phyloP scores from a whole-genome alignment of 1,140 invertebrate genomes.

The Heliconius hewitsoni region DNA sequence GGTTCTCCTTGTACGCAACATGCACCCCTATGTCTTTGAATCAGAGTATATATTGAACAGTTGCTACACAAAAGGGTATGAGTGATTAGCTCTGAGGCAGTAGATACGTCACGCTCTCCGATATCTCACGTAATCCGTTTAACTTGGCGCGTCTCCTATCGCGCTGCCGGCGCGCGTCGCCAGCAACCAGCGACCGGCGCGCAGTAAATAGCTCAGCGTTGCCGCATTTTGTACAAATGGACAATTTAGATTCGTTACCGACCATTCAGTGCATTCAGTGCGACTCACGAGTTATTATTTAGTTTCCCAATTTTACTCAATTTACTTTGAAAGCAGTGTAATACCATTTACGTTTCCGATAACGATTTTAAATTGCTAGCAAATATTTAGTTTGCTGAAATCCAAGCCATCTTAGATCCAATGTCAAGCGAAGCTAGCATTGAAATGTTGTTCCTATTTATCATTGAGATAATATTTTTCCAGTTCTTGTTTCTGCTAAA shows the following conservation, averaged over 20 bases:
- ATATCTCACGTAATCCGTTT: conserved; percentile 33
- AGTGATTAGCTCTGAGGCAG: conserved; percentile 28
- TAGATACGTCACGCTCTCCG: conserved; percentile 27
- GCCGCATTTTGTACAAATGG: neutral
- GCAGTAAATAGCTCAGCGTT: conserved; percentile 17
- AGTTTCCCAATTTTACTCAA: neutral
- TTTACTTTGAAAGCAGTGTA: neutral
- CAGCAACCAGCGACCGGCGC: neutral
- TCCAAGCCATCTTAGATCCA: neutral
- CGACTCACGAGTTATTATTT: neutral
- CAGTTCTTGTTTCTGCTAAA: no score
- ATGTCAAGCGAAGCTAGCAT: neutral
- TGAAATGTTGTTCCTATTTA: neutral
- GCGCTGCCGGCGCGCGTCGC: neutral
- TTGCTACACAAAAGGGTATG: neutral
- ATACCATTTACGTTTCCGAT: neutral
- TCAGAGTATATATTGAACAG: neutral
- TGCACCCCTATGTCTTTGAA: neutral
- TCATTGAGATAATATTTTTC: no score
- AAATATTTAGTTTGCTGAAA: neutral
- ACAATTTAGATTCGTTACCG: conserved; percentile 9
- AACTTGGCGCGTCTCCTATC: conserved; percentile 22
- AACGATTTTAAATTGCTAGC: neutral
- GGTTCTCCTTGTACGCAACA: neutral
- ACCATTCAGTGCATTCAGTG: conserved; percentile 3